Percentiles rank a stretch among this genome's conserved stretches.
These are phyloP conservation scores for Leucophenga maculata DNA, from an alignment of 2,888 invertebrate species.

Conservation along the genomic window DNA sequence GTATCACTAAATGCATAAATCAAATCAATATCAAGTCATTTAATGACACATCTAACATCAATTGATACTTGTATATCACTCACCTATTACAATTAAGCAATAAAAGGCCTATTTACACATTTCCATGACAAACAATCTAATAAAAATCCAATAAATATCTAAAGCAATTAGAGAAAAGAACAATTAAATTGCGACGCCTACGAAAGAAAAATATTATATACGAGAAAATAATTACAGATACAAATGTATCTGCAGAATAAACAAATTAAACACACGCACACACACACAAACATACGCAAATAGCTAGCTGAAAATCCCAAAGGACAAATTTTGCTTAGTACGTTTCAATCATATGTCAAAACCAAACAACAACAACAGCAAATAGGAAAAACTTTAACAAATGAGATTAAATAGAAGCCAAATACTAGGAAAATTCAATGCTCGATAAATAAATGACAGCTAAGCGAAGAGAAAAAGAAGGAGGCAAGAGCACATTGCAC, in stretches of 20 bases:
- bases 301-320: not conserved
- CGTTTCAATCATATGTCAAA: conserved; percentile 3
- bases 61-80: no score
- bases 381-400: not conserved
- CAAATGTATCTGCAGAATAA: not conserved
- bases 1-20: no score
- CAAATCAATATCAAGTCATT: no score
- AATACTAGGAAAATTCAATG: not conserved
- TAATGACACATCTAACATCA: no score
- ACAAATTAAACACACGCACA: not conserved
- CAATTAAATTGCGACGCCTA: no score
- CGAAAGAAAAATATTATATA: no score
- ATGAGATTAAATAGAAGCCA: not conserved
- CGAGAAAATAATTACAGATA: not conserved
- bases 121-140: no score
- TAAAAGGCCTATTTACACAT: no score
- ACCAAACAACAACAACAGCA: not conserved
- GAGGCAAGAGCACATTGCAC: not conserved
- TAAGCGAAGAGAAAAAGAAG: not conserved
- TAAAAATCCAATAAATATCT: no score
- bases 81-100: no score
- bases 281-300: no score
- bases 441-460: not conserved
- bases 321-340: not conserved
- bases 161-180: no score